A percentile compares a stretch with the other conserved stretches of the same genome.
Conservation (phyloP, 2,797 vertebrate species). For the Anguilla pacifica region DNA sequence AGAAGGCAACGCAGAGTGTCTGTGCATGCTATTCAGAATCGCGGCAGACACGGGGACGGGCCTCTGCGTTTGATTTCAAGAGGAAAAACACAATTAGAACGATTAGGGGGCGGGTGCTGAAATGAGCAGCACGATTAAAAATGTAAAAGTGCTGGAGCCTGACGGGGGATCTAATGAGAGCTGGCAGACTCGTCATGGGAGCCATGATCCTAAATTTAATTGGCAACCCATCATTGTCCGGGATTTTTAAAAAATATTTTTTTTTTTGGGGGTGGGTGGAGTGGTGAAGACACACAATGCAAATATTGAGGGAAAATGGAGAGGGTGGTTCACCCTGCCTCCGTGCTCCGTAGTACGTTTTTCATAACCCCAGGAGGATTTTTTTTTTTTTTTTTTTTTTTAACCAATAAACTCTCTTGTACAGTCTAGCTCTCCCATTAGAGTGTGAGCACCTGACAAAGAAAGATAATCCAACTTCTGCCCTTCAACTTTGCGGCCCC, state of each 20-base stretch:
- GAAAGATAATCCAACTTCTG: slow-evolving; percentile 21
- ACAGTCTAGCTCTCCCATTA: slow-evolving; percentile 13
- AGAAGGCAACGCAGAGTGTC: slow-evolving; percentile 21
- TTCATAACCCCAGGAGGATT: background rate
- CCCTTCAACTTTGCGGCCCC: background rate
- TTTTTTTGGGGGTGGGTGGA: background rate
- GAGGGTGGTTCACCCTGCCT: slow-evolving; percentile 49
- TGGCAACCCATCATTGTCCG: slow-evolving; percentile 72
- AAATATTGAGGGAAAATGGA: slow-evolving; percentile 45
- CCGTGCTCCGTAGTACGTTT: slow-evolving; percentile 6
- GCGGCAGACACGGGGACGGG: slow-evolving; percentile 18
- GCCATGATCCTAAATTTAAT: slow-evolving; percentile 69
- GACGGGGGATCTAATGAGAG: slow-evolving; percentile 67
- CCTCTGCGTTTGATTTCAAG: slow-evolving; percentile 33
- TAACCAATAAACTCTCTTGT: slow-evolving; percentile 27
- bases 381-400: background rate
- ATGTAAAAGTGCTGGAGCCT: slow-evolving; percentile 52
- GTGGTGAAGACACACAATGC: slow-evolving; percentile 24
- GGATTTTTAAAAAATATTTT: slow-evolving; percentile 51
- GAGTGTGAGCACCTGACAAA: background rate
- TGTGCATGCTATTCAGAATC: slow-evolving; percentile 42
- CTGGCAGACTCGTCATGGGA: slow-evolving; percentile 67
- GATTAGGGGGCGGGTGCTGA: slow-evolving; percentile 39
- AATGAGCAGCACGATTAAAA: slow-evolving; percentile 60
- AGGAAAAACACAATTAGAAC: slow-evolving; percentile 43